Percentiles rank a stretch among this genome's conserved stretches.
phyloP scores from a whole-genome alignment of 2,113 vertebrate species.

The Callionymus lyra region DNA sequence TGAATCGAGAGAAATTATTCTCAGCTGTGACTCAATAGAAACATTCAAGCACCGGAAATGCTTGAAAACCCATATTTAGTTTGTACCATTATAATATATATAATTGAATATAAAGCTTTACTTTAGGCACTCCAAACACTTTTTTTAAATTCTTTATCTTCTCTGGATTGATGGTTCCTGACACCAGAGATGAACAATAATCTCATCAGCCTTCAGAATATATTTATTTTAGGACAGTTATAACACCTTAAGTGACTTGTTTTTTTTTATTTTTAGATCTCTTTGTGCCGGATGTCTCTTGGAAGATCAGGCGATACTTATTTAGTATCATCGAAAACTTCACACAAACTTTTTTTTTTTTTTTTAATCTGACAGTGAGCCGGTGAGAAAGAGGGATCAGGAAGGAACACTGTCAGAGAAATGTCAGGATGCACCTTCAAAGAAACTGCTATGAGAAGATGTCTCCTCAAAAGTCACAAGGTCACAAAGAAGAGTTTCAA shows the following conservation, averaged over 20 bases:
- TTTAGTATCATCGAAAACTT: too few species aligned
- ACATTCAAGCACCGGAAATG: constrained; percentile 10
- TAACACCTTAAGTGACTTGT: neutral
- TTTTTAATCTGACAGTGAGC: neutral
- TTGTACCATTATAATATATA: too few species aligned
- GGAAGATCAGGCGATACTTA: neutral
- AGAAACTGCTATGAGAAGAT: too few species aligned
- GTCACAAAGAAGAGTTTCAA: too few species aligned
- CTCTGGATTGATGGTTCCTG: neutral
- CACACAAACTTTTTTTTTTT: too few species aligned
- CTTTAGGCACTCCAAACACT: too few species aligned
- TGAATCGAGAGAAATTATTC: neutral
- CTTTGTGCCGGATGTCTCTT: constrained; percentile 1
- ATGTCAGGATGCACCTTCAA: too few species aligned
- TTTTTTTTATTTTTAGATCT: constrained; percentile 15
- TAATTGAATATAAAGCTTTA: too few species aligned
- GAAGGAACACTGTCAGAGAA: neutral
- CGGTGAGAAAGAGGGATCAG: constrained; percentile 5
- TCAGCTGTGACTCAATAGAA: constrained; percentile 7
- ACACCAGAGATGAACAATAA: neutral
- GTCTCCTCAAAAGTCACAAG: too few species aligned
- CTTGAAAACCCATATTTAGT: constrained; percentile 2
- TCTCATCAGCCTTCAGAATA: constrained; percentile 1
- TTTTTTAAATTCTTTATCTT: constrained; percentile 5
- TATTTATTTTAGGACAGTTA: too few species aligned